Base-by-base conservation (phyloP, 2,797 vertebrate species). In the Takifugu rubripes region DNA sequence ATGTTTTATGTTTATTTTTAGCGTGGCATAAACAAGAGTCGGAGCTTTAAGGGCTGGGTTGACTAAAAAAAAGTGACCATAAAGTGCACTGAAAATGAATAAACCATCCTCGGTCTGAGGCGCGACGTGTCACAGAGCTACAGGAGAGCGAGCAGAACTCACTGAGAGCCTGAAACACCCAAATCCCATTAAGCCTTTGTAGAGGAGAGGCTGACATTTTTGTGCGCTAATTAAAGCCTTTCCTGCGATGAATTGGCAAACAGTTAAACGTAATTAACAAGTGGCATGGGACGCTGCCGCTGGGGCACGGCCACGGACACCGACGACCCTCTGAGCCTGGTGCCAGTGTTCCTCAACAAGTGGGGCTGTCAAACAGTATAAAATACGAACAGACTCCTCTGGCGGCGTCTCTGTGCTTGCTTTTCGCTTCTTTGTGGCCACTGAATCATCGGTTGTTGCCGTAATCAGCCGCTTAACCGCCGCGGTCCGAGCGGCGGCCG, bases 171-270 rank as follows among this genome's bases (percentile, higher is more conserved):
- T 65, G 70, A 84, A 89, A 87, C 79, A 87, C 73, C 87, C 78
- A 90, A 90, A 90, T 92, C 86, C 88, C 87, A 91, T 91, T 92
- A 89, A 87, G 87, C 70, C 86, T 86, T 88, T 90, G 81, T 82
- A 52, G 63, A 68, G 61, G 70, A 84, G 78, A 76, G 74, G 76
- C 75, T 89, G 89, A 91, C 88, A 91, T 91, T 46, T 90, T 89
- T 87, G 83, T 88, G 85, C 74, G 88, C 83, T 90, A 89, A 91
- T 91, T 90, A 90, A 89, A 90, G 83, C 80, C 82, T 25, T 72
- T 74, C 78, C 75, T 59, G 74, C 84, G 68, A 85, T 85, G 74
- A 89, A 85, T 81, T 75, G 59, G 73, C 82, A 74, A 86, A 84
- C 82, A 79, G 78, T 84, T 88, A 84, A 83, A 75, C 83, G 86